Evolutionary conservation across 1,140 invertebrate genomes (phyloP), one percentile per base, ranked within the genome.

Genomic region (Papilio aristodemus): DNA sequence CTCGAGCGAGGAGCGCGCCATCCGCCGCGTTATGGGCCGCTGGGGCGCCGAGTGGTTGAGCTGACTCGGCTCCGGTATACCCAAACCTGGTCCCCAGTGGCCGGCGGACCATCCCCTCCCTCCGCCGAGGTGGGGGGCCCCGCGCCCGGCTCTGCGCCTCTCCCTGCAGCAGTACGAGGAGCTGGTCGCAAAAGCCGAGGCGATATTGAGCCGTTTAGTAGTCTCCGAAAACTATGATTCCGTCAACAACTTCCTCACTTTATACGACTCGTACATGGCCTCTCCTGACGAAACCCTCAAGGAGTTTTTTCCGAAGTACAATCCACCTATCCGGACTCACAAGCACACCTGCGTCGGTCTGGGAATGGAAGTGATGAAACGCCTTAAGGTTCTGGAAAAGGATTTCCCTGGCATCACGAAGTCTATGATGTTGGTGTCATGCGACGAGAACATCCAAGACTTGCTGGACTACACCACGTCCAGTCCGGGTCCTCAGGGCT

Each of bases 21-120:
- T 92, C 19, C 94, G 95, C 93, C 95, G 95, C 92, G 94, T 95
- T 74, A 95, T 96, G 86, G 95, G 95, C 83, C 95, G 96, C 78
- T 97, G 95, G 96, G 96, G 96, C 87, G 94, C 94, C 91, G 96
- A 97, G 92, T 97, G 96, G 96, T 96, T 96, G 93, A 97, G 96
- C 96, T 97, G 96, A 97, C 96, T 97, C 96, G 95, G 93, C 93
- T 92, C 91, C 84, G 91, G 85, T 80, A 87, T 85, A 83, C 90
- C 92, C 82, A 93, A 93, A 88, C 91, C 89, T 71, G 86, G 75
- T 71, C 79, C 72, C 67, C 77, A 72, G 54, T 91, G 89, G 89
- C 89, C 87, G 74, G 74, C 77, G n/a, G 80, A 84, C 72, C 86
- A 91, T 85, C 95, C 95, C 68, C 90, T 96, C 66, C 95, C 95